Evolutionary conservation across 2,888 invertebrate species (phyloP).

Genomic region (Macrophya alboannulata): DNA sequence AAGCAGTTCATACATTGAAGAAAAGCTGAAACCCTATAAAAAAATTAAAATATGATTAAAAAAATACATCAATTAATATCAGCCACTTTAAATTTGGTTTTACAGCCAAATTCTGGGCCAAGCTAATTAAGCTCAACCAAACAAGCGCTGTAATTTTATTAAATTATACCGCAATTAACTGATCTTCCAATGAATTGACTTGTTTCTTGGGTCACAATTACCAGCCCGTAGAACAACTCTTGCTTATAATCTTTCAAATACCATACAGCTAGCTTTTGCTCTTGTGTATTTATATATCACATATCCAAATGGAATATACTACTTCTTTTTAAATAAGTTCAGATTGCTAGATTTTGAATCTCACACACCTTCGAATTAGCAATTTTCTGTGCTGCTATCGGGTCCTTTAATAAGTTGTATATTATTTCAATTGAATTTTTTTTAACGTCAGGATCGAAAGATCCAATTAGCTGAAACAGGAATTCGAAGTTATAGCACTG

Average conservation of each 20-base stretch:
- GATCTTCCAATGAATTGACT: not conserved
- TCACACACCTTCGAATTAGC: conserved; percentile 65
- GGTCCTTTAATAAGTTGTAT: conserved; percentile 82
- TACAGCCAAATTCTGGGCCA: not conserved
- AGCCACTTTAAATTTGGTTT: not conserved
- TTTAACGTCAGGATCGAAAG: conserved; percentile 82
- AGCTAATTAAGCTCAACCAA: not conserved
- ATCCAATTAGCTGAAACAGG: conserved; percentile 80
- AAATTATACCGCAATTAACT: not conserved
- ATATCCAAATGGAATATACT: not conserved
- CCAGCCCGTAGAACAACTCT: not conserved
- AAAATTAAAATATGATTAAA: conserved; percentile 20
- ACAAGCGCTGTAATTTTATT: not conserved
- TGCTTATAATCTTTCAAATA: not conserved
- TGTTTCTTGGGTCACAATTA: not conserved
- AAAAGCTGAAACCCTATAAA: conserved; percentile 81
- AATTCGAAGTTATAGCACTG: conserved; percentile 80
- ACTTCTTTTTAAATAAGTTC: not conserved
- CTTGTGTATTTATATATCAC: not conserved
- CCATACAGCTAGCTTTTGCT: not conserved
- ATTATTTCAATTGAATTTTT: conserved; percentile 83
- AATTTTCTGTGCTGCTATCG: conserved; percentile 80
- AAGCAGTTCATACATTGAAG: conserved; percentile 80
- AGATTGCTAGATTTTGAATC: not conserved
- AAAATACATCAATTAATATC: not conserved